These are phyloP conservation scores for Lepidochrysops patricia DNA, from an alignment of 2,888 invertebrate species.

Conservation along the genomic window DNA sequence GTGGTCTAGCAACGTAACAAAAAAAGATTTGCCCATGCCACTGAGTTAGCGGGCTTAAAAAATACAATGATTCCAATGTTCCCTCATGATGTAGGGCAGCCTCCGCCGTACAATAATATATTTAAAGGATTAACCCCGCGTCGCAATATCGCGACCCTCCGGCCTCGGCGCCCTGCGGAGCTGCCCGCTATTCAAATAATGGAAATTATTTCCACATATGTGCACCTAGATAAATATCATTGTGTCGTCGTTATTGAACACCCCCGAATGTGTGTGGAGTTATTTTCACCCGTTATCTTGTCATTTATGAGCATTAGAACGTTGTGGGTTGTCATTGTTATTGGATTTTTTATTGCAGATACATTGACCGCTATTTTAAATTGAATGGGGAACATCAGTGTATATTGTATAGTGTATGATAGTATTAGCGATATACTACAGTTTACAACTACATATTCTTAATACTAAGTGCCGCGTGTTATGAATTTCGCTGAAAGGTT, in stretches of 20 bases:
- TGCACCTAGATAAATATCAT: constrained; percentile 72
- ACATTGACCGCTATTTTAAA: background rate
- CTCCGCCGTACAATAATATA: constrained; percentile 70
- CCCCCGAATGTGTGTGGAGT: constrained; percentile 50
- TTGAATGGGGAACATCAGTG: background rate
- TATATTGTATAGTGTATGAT: no score
- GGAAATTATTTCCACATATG: constrained; percentile 73
- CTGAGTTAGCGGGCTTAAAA: no score
- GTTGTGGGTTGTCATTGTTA: background rate
- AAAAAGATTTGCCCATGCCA: no score
- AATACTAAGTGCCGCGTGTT: background rate
- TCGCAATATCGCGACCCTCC: constrained; percentile 70
- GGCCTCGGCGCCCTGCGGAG: constrained; percentile 35
- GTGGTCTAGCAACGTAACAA: no score
- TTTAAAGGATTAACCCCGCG: constrained; percentile 71
- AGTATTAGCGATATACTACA: no score
- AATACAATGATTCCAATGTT: constrained; percentile 25
- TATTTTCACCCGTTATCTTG: constrained; percentile 54
- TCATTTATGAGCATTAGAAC: constrained; percentile 4
- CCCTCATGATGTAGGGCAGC: constrained; percentile 47
- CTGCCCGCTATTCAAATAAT: constrained; percentile 67
- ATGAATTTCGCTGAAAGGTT: background rate
- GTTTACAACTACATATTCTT: background rate
- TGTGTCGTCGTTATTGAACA: constrained; percentile 62
- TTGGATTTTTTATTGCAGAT: background rate